Evolutionary conservation across 2,797 vertebrate genomes (phyloP).

Genomic region (Gymnothorax reevesii): DNA sequence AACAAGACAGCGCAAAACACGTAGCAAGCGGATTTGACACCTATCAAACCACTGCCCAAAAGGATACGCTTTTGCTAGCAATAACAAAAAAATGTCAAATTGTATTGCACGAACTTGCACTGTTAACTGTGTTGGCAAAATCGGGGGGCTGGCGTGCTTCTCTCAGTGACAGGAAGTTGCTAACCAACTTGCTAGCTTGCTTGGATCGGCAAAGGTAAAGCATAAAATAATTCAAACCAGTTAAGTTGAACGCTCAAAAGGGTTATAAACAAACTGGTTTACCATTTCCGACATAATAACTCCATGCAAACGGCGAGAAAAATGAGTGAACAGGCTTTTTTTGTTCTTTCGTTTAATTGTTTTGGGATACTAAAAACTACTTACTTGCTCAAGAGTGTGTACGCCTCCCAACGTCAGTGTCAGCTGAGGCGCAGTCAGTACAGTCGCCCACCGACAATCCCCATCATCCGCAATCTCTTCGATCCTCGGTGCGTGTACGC

Average conservation of each 20-base stretch:
- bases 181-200: constrained; percentile 54
- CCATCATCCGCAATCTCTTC: constrained; percentile 46
- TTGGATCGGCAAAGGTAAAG: constrained; percentile 11
- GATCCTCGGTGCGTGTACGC: constrained; percentile 34
- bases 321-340: not conserved
- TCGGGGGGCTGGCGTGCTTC: not conserved
- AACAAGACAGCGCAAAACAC: not conserved
- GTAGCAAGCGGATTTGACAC: not conserved
- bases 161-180: constrained; percentile 50
- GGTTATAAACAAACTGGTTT: not conserved
- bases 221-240: constrained; percentile 57
- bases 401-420: constrained; percentile 49
- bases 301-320: not conserved
- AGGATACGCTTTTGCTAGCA: not conserved
- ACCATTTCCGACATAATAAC: not conserved
- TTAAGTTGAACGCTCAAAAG: constrained; percentile 29
- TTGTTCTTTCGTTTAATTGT: not conserved
- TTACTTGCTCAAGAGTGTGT: constrained; percentile 63
- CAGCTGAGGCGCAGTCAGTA: constrained; percentile 58
- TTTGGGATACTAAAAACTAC: constrained; percentile 50
- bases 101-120: not conserved
- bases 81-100: not conserved
- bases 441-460: constrained; percentile 29
- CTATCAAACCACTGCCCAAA: constrained; percentile 38
- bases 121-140: not conserved